Percentiles rank a stretch among this genome's conserved stretches.
phyloP scores from a whole-genome alignment of 2,888 invertebrate genomes.

The Campopleginae sp. region DNA sequence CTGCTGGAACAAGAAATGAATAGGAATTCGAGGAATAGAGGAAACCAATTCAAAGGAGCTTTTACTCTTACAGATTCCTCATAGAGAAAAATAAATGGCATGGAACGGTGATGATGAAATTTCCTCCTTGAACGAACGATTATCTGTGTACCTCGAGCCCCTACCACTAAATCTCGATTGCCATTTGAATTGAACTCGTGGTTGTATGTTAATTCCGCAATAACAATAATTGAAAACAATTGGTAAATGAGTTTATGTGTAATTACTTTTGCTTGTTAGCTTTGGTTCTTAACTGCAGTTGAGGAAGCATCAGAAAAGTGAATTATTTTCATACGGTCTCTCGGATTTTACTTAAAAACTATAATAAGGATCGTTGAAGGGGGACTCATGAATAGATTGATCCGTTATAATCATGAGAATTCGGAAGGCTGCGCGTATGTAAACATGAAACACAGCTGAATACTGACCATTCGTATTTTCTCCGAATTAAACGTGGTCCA shows the following conservation, averaged over 20 bases:
- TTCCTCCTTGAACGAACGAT: neutral
- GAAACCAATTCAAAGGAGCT: neutral
- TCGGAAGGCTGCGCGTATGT: slow-evolving; percentile 20
- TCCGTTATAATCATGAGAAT: neutral
- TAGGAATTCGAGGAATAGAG: neutral
- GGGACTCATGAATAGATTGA: neutral
- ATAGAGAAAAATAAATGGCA: neutral
- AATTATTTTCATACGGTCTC: neutral
- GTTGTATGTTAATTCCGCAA: neutral
- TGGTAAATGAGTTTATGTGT: neutral
- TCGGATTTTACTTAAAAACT: neutral
- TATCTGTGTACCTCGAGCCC: neutral
- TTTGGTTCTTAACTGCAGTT: neutral
- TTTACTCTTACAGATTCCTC: neutral
- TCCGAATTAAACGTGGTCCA: slow-evolving; percentile 8
- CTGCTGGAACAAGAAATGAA: neutral
- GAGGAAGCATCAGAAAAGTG: neutral
- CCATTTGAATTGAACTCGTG: neutral
- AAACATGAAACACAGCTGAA: slow-evolving; percentile 12
- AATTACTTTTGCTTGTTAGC: neutral
- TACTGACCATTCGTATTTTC: slow-evolving; percentile 22
- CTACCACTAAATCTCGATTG: neutral
- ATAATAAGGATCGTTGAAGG: neutral
- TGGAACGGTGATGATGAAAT: neutral
- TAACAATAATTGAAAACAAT: neutral